These are phyloP conservation scores for Epinephelus coioides DNA, from an alignment of 2,797 vertebrate species.

Conservation along the genomic window DNA sequence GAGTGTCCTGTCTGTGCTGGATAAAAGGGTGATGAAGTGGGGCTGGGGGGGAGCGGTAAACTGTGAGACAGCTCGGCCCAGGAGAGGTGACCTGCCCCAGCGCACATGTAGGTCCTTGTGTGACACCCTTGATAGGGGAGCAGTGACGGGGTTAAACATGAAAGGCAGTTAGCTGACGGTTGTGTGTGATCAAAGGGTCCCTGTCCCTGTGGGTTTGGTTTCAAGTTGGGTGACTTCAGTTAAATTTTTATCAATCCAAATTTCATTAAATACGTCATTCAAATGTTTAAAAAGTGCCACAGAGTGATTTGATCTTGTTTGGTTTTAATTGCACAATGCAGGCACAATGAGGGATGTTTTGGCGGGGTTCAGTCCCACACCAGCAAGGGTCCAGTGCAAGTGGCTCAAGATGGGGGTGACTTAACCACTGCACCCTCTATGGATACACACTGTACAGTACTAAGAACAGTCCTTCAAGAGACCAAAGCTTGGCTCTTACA, in stretches of 20 bases:
- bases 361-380: no score
- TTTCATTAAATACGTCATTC: not conserved
- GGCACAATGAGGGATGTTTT: no score
- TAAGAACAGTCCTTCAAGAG: constrained; percentile 10
- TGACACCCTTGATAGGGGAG: constrained; percentile 57
- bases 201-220: constrained; percentile 18
- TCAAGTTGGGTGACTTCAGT: constrained; percentile 3
- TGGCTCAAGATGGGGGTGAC: not conserved
- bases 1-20: constrained; percentile 17
- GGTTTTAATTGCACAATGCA: not conserved
- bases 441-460: not conserved
- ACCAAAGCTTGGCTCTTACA: not conserved
- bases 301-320: not conserved
- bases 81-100: constrained; percentile 59
- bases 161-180: constrained; percentile 40
- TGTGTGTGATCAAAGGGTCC: constrained; percentile 56
- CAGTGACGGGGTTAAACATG: constrained; percentile 72
- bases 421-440: not conserved
- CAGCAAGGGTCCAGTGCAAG: not conserved
- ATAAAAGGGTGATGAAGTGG: not conserved
- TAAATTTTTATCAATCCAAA: constrained; percentile 8
- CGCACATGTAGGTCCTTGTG: constrained; percentile 44
- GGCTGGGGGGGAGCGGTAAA: not conserved
- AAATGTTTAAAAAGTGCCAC: not conserved
- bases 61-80: constrained; percentile 44